Evolutionary conservation across 2,797 vertebrate species (phyloP), one percentile per base, ranked within the genome.

Genomic region (Synaphobranchus kaupii): DNA sequence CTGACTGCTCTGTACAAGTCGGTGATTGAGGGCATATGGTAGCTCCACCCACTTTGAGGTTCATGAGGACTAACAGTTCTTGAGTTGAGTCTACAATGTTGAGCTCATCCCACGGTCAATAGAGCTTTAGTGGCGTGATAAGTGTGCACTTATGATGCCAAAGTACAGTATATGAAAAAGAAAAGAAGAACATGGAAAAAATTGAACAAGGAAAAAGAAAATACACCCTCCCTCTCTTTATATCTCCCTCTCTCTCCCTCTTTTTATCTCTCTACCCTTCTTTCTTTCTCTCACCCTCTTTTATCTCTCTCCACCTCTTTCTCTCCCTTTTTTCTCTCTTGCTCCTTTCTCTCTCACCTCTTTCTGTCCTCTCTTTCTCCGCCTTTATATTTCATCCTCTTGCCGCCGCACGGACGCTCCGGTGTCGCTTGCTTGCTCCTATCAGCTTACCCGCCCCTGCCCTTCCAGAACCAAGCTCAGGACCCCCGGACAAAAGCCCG

Each of bases 361-460:
- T 60, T 60, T 17, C 20, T 60, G 7, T 17, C 20, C 58, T 60
- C 58, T 17, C 58, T 88, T 52, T 60, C 47, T 84, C 15, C 81
- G 25, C 63, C 78, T 56, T 71, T 86, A n/a, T 58, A 56, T 54
- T 87, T 78, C 4, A 17, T 47, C 7, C 73, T 20, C 4, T 20
- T 68, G 31, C 54, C 34, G 54, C 20, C 28, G 63, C 34, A 15
- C 47, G n/a, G 13, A 76, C 82, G 86, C 89, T 83, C 68, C 60
- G 12, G 85, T 86, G 88, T 88, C 47, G 50, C 83, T 85, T 82
- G 89, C 91, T 94, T 82, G 89, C 91, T 94, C 90, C 89, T 93
- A 92, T 94, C 89, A 2, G 58, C 88, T 94, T 95, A 94, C 93
- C 92, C 93, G 90, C 85, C 89, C 88, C 87, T 84, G 89, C 89